Conservation (phyloP, 2,797 vertebrate species). For the Antrozous pallidus region DNA sequence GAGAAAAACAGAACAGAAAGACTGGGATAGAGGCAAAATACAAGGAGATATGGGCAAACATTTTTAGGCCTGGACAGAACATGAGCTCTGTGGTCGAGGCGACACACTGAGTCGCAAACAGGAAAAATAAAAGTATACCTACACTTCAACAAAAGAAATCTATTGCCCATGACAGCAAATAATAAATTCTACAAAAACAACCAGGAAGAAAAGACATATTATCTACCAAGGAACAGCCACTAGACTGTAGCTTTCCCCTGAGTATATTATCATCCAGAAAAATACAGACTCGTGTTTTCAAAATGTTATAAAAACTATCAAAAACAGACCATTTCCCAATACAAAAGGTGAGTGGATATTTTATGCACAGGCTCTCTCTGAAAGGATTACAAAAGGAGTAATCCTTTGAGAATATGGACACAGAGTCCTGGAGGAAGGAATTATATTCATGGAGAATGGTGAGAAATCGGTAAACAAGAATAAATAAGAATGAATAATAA, state of each 20-base stretch:
- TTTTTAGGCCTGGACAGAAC: fast-evolving
- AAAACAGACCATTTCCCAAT: not conserved
- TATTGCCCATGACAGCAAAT: not conserved
- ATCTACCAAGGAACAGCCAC: not conserved
- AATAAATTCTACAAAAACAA: not conserved
- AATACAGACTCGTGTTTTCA: not conserved
- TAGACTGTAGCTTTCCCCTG: not conserved
- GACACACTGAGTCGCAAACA: not conserved
- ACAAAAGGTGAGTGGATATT: not conserved
- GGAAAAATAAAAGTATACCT: not conserved
- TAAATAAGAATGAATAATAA: not conserved
- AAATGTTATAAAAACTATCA: not conserved
- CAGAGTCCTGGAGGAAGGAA: not conserved
- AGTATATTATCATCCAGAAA: not conserved
- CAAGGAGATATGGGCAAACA: fast-evolving
- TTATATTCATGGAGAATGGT: fast-evolving
- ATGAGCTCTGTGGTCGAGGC: not conserved
- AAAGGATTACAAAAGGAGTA: not conserved
- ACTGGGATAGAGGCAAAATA: not conserved
- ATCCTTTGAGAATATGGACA: not conserved
- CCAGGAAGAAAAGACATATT: not conserved
- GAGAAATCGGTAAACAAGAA: not conserved
- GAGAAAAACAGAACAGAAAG: not conserved
- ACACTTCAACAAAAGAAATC: not conserved
- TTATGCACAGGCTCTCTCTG: not conserved